Percentiles rank a stretch among this genome's conserved stretches.
Conservation (phyloP, 1,140 invertebrate genomes). For the Maniola jurtina region DNA sequence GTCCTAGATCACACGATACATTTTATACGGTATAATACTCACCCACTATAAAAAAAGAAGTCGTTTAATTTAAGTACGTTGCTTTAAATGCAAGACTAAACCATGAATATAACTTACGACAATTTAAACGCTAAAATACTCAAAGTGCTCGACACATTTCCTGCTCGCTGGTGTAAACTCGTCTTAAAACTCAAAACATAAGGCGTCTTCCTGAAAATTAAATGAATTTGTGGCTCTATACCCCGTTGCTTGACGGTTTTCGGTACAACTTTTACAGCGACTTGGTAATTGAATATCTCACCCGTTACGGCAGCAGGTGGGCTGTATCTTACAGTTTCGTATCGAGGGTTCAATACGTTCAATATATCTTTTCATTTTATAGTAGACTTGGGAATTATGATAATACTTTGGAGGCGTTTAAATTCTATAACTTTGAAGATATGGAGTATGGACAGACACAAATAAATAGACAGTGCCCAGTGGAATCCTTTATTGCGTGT, state of each 20-base stretch:
- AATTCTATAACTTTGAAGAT: neutral
- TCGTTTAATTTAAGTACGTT: too few species aligned
- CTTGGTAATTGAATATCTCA: conserved; percentile 18
- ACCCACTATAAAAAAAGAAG: too few species aligned
- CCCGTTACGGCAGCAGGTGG: neutral
- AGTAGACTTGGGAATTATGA: neutral
- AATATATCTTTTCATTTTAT: conserved; percentile 2
- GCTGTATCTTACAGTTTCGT: neutral
- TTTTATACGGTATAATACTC: too few species aligned
- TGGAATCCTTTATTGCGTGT: too few species aligned
- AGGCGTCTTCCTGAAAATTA: conserved; percentile 16
- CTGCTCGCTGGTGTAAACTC: neutral
- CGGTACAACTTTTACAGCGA: conserved; percentile 14
- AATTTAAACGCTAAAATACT: neutral
- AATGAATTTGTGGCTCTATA: conserved; percentile 16
- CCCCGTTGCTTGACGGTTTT: conserved; percentile 6
- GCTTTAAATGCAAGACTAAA: too few species aligned
- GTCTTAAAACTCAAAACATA: neutral
- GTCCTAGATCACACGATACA: too few species aligned
- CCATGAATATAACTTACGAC: neutral
- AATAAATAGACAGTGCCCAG: too few species aligned
- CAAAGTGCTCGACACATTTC: neutral
- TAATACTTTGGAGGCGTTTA: neutral
- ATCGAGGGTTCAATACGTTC: neutral
- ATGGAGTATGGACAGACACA: too few species aligned